Percentiles rank a stretch among this genome's conserved stretches.
Conservation (phyloP, 2,888 invertebrate genomes). For the Lasioglossum calceatum region DNA sequence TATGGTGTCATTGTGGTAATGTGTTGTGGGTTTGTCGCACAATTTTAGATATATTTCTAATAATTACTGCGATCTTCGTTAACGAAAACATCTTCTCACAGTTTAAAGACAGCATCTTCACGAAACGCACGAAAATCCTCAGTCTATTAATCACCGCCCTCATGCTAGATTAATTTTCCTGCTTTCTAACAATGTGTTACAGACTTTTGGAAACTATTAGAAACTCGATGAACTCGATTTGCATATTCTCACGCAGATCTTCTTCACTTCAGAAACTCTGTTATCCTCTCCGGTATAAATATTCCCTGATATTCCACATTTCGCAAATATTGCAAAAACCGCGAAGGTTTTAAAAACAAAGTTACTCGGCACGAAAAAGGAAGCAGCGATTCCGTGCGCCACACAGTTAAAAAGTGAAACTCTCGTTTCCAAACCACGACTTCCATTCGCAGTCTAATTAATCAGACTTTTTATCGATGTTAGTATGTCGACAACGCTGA, state of each 20-base stretch:
- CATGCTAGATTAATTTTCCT: slow-evolving; percentile 1
- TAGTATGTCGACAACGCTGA: not conserved
- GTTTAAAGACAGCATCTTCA: not conserved
- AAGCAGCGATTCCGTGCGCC: not conserved
- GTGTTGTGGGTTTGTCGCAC: too few relatives aligned
- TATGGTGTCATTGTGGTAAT: not conserved
- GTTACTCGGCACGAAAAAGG: not conserved
- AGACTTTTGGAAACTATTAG: not conserved
- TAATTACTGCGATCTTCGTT: not conserved
- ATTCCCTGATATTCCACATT: not conserved
- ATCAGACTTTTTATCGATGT: not conserved
- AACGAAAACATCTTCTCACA: not conserved
- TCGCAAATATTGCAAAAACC: not conserved
- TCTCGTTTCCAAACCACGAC: slow-evolving; percentile 6
- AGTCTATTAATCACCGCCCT: not conserved
- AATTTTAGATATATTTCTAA: too few relatives aligned
- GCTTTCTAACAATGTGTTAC: not conserved
- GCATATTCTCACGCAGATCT: not conserved
- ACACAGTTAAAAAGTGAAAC: not conserved
- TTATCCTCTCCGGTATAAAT: not conserved
- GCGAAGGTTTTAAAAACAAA: not conserved
- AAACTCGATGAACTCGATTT: not conserved
- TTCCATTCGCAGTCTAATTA: not conserved
- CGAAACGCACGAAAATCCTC: not conserved
- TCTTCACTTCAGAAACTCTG: not conserved